Conservation (phyloP, 2,797 vertebrate genomes). For the Fratercula arctica region DNA sequence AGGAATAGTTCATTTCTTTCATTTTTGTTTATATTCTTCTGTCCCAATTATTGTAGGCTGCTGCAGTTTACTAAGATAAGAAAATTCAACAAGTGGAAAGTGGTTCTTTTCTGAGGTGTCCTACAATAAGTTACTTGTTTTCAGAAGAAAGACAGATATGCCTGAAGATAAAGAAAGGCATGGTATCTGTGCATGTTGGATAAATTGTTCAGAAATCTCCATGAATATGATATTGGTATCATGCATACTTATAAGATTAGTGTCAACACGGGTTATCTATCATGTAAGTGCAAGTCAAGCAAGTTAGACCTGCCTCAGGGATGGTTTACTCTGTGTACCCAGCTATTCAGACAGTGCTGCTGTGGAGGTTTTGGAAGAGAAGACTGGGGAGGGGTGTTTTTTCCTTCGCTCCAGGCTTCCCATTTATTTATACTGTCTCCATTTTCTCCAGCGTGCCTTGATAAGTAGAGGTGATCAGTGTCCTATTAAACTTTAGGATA, state of each 20-base stretch:
- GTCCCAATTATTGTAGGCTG: neutral
- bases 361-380: neutral
- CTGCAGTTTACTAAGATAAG: neutral
- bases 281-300: neutral
- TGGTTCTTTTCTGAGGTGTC: neutral
- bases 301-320: neutral
- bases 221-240: neutral
- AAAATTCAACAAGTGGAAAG: neutral
- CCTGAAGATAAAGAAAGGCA: slow-evolving; percentile 1
- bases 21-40: neutral
- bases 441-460: neutral
- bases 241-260: neutral
- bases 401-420: neutral
- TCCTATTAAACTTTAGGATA: neutral
- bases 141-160: neutral
- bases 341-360: neutral
- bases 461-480: neutral
- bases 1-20: neutral
- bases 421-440: neutral
- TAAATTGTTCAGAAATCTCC: slow-evolving; percentile 16
- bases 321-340: neutral
- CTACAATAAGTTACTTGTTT: neutral
- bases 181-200: neutral
- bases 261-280: neutral
- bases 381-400: neutral